These are phyloP conservation scores for Percina caprodes DNA, from an alignment of 2,113 vertebrate species.

Conservation along the genomic window DNA sequence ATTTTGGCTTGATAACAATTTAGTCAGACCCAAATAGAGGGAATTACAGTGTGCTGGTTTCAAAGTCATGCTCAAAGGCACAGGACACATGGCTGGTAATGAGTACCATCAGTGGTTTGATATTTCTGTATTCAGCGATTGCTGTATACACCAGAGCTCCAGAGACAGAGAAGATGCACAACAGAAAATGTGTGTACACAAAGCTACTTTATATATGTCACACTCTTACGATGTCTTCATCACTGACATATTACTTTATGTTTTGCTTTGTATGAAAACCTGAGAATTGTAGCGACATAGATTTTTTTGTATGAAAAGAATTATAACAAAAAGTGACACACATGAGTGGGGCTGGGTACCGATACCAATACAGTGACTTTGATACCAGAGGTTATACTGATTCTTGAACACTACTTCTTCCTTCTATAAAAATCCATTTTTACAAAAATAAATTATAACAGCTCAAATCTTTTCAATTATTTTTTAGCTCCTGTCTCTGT, in stretches of 20 bases:
- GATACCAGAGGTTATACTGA: too few species aligned
- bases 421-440: too few species aligned
- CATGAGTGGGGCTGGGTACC: too few species aligned
- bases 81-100: not conserved
- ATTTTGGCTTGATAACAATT: not conserved
- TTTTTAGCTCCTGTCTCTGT: too few species aligned
- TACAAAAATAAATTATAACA: too few species aligned
- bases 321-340: not conserved
- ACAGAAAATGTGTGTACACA: constrained; percentile 9
- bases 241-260: constrained; percentile 13
- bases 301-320: not conserved
- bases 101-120: not conserved
- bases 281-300: not conserved
- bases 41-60: constrained; percentile 7
- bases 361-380: too few species aligned
- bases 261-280: not conserved
- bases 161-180: not conserved
- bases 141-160: not conserved
- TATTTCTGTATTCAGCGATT: not conserved
- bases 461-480: too few species aligned
- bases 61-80: constrained; percentile 39
- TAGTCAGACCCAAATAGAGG: not conserved
- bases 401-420: too few species aligned
- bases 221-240: constrained; percentile 15
- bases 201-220: constrained; percentile 37